Evolutionary conservation across 1,140 invertebrate genomes (phyloP).

Genomic region (Sitobion miscanthi): DNA sequence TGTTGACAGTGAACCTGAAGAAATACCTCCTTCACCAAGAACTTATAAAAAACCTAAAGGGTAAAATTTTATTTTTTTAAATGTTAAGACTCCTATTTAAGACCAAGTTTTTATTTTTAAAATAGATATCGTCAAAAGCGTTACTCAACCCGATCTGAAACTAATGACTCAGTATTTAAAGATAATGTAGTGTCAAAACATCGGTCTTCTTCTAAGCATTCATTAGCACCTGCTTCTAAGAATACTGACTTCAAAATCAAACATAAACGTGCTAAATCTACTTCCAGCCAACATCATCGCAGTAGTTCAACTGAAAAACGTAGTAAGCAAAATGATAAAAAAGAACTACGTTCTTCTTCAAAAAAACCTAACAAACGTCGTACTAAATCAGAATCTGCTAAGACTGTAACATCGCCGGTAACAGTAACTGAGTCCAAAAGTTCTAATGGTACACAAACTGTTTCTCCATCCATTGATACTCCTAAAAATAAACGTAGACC

Average conservation of each 20-base stretch:
- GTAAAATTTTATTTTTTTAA: background rate
- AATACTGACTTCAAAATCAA: slow-evolving; percentile 4
- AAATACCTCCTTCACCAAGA: slow-evolving; percentile 52
- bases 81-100: background rate
- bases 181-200: slow-evolving; percentile 9
- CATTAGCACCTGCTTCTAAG: background rate
- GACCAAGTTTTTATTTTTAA: background rate
- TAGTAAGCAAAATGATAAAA: slow-evolving; percentile 19
- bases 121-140: slow-evolving; percentile 31
- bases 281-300: slow-evolving; percentile 15
- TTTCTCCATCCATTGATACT: slow-evolving; percentile 23
- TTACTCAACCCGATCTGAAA: slow-evolving; percentile 42
- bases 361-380: slow-evolving; percentile 46
- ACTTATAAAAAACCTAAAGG: slow-evolving; percentile 8
- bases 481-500: slow-evolving; percentile 36
- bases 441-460: background rate
- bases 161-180: slow-evolving; percentile 53
- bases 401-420: background rate
- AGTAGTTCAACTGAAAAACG: slow-evolving; percentile 24
- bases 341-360: background rate
- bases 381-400: slow-evolving; percentile 44
- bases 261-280: slow-evolving; percentile 38
- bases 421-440: slow-evolving; percentile 11
- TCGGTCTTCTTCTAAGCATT: background rate
- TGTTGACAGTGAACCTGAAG: slow-evolving; percentile 69